A percentile compares a stretch with the other conserved stretches of the same genome.
These are phyloP conservation scores for Maccullochella peelii DNA, from an alignment of 2,113 vertebrate genomes.

Conservation along the genomic window DNA sequence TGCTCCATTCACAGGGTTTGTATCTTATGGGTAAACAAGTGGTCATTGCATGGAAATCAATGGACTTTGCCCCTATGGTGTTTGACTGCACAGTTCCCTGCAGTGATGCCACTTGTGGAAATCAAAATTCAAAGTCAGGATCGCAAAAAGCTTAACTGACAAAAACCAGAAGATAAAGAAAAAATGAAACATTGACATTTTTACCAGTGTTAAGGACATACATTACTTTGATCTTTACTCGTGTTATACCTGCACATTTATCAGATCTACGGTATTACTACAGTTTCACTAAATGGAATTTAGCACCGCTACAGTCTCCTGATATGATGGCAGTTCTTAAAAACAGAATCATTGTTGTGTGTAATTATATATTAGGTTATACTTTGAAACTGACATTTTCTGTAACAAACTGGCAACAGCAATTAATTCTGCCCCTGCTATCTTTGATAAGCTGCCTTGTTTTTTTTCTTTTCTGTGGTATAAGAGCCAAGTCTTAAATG, in stretches of 20 bases:
- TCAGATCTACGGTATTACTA: background rate
- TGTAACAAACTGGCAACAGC: background rate
- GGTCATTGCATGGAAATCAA: slow-evolving; percentile 56
- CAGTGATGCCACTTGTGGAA: background rate
- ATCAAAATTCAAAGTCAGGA: background rate
- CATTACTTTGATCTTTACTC: background rate
- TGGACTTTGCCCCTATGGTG: background rate
- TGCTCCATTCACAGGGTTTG: slow-evolving; percentile 72
- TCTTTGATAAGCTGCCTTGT: background rate
- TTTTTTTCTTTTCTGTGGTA: slow-evolving; percentile 7
- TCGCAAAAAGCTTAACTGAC: background rate
- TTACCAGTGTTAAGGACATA: background rate
- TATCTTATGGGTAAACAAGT: slow-evolving; percentile 73
- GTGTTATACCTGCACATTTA: background rate
- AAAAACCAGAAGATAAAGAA: background rate
- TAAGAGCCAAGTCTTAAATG: slow-evolving; percentile 7
- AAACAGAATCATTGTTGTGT: too few relatives aligned
- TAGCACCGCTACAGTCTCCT: background rate
- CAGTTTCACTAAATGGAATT: background rate
- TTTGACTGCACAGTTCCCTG: slow-evolving; percentile 12
- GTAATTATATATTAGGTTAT: background rate
- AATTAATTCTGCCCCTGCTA: background rate
- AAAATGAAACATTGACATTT: background rate
- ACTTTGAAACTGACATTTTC: too few relatives aligned
- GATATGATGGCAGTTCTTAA: background rate